A percentile compares a stretch with the other conserved stretches of the same genome.
phyloP scores from a whole-genome alignment of 2,797 vertebrate species.

The Lepilemur septentrionalis region DNA sequence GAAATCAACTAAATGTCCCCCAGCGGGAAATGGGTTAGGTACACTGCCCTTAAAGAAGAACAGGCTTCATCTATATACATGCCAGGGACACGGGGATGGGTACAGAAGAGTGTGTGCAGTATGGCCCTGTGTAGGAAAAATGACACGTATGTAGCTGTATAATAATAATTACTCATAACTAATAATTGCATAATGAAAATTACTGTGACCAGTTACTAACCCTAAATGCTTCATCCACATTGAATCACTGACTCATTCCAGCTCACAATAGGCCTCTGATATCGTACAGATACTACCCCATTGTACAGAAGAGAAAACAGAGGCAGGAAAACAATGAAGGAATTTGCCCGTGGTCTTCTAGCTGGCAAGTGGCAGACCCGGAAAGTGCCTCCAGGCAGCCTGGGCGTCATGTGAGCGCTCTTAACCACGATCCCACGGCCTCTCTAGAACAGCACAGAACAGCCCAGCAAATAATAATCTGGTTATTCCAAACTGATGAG shows the following conservation, averaged over 20 bases:
- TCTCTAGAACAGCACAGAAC: not conserved
- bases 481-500: not conserved
- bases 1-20: not conserved
- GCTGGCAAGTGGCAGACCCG: not conserved
- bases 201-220: not conserved
- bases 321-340: not conserved
- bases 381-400: not conserved
- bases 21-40: not conserved
- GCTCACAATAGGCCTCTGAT: not conserved
- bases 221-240: rapidly evolving
- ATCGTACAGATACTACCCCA: not conserved
- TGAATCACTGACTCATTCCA: not conserved
- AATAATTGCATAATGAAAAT: not conserved
- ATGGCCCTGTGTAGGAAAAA: not conserved
- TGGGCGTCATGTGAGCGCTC: not conserved
- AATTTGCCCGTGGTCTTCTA: rapidly evolving
- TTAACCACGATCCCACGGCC: not conserved
- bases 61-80: rapidly evolving
- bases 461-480: not conserved
- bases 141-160: not conserved
- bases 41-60: not conserved
- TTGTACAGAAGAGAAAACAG: not conserved
- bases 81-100: not conserved
- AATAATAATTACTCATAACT: not conserved
- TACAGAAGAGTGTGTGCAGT: rapidly evolving